Percentiles rank a stretch among this genome's conserved stretches.
These are phyloP conservation scores for Diachrysia chrysitis DNA, from an alignment of 2,888 invertebrate genomes.

Conservation along the genomic window DNA sequence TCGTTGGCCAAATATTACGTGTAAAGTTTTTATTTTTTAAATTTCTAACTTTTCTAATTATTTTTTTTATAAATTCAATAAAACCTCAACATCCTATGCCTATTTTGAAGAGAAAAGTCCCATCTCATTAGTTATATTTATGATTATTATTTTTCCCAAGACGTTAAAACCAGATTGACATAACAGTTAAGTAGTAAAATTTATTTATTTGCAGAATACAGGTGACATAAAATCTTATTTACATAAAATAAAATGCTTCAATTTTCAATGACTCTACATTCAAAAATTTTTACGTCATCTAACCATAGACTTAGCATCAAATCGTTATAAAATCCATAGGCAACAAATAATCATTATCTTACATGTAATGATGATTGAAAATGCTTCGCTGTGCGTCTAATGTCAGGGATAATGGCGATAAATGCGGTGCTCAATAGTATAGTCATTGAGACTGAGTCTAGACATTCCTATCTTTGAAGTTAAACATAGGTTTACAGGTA, in stretches of 20 bases:
- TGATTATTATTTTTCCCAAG: too few relatives aligned
- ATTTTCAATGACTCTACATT: too few relatives aligned
- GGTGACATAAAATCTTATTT: too few relatives aligned
- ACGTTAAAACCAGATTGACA: too few relatives aligned
- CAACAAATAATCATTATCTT: conserved; percentile 13
- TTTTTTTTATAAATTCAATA: too few relatives aligned
- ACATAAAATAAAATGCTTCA: too few relatives aligned
- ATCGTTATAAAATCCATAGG: not conserved
- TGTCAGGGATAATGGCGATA: conserved; percentile 38
- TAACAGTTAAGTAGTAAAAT: too few relatives aligned
- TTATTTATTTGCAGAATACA: too few relatives aligned
- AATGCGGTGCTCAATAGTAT: conserved; percentile 13
- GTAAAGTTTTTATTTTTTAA: not conserved
- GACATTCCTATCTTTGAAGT: conserved; percentile 8
- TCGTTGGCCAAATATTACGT: conserved; percentile 19
- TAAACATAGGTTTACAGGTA: not conserved
- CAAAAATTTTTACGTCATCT: not conserved
- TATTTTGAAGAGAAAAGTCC: too few relatives aligned
- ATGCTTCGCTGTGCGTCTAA: conserved; percentile 27
- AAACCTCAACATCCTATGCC: too few relatives aligned
- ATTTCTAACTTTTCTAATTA: too few relatives aligned
- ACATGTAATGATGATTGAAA: conserved; percentile 22
- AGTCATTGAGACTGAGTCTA: conserved; percentile 17
- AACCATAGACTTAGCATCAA: not conserved
- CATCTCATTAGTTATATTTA: too few relatives aligned